Evolutionary conservation across 2,113 vertebrate species (phyloP), one percentile per base, ranked within the genome.

Genomic region (Ondatra zibethicus): DNA sequence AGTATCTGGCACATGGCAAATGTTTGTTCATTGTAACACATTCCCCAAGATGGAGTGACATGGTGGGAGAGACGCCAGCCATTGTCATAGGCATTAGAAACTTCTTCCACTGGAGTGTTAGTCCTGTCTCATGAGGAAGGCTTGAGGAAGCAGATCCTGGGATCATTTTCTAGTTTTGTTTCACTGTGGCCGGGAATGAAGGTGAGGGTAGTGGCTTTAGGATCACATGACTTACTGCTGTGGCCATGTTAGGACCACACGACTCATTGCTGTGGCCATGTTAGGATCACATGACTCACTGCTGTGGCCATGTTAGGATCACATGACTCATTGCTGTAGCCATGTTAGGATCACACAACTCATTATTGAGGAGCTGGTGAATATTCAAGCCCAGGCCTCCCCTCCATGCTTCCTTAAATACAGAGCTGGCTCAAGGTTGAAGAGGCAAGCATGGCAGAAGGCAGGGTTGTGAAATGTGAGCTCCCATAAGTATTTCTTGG

Each of bases 381-480:
- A 58, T 88, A 88, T 78, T 94, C 39, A 39, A 11, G 33, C 47
- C 72, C 31, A 17, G 63, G 31, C 31, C 25, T 91, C 92, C 89
- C 52, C 88, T 91, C 36, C 50, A 5, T 70, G 65, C 58, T 92
- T 88, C 52, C 45, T 94, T 66, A 92, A 92, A 88, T 63, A 63
- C 36, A 80, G 81, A 82, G 23, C 5, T 63, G 70, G 33, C 52
- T 77, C 39, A 31, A 47, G 42, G 14, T 1, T 27, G 52, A 58
- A 92, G 94, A 89, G 42, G 90, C 52, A 89, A 61, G 13, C 12
- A 1, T 8, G 52, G 72, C 58, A 19, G 4, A 94, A 45, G 42
- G 87, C 39, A 55, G 65, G 21, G 52, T 12, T 58, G 93, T 42
- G 1, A 42, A 3, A 72, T 58, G 55, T 16, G 55, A 58, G 17